Evolutionary conservation across 2,888 invertebrate species (phyloP), one percentile per base, ranked within the genome.

Genomic region (Caenorhabditis wallacei): DNA sequence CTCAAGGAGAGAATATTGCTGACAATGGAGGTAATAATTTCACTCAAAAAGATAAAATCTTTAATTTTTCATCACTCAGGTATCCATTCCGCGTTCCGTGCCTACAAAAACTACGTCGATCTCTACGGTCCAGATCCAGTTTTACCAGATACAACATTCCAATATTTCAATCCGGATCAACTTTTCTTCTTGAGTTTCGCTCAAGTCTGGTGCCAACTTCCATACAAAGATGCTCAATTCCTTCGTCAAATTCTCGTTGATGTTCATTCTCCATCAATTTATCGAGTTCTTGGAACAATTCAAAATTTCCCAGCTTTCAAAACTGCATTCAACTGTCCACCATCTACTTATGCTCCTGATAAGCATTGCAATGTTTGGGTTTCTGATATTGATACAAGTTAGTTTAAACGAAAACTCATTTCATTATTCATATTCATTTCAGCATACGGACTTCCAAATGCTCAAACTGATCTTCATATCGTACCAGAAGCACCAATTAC

Each of bases 1-100:
- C 94, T 2, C 92, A 94, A 43, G 94, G 94, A 20, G 94, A 94
- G 89, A 94, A 94, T 88, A 94, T 94, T 74, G 94, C 94, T 2
- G 94, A 94, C 87, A 94, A 94, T 87, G 94, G 94, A 66, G 89
- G 93, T 54, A 24, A 16, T 11, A 4, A 5, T 13, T 54, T 53
- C n/a, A n/a, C n/a, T n/a, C n/a, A n/a, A 4, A 13, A 46, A n/a
- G 13, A 5, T 46, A 1, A 11, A 46, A 0, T 16, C n/a, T 7
- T 46, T n/a, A 46, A 20, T 48, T 20, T 5, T 48, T 48, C 26
- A 3, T 13, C 26, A 20, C 26, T 26, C 26, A 54, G 54, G 66
- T 10, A 91, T 91, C 48, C 90, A 90, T 68, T 85, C 91, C 3
- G 89, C 91, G 0, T 91, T 80, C 85, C 84, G 88, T 40, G 90